Percentiles rank a stretch among this genome's conserved stretches.
phyloP scores from a whole-genome alignment of 2,113 vertebrate species.

The Synchiropus splendidus region DNA sequence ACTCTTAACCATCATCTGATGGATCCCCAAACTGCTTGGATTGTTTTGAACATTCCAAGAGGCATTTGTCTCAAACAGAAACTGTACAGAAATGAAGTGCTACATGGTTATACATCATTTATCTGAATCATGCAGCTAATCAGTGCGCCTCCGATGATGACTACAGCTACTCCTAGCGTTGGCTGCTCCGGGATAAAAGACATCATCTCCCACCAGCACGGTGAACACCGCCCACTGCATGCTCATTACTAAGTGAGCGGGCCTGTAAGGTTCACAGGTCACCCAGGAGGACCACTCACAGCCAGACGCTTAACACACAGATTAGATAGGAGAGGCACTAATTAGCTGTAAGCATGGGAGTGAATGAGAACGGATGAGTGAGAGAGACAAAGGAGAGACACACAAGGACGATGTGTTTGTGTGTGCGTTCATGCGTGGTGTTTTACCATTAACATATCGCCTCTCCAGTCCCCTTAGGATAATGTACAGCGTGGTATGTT shows the following conservation, averaged over 20 bases:
- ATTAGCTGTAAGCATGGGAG: slow-evolving; percentile 40
- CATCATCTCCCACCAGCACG: slow-evolving; percentile 39
- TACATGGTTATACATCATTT: too few relatives aligned
- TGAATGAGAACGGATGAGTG: slow-evolving; percentile 1
- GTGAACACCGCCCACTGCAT: slow-evolving; percentile 29
- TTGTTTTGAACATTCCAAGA: too few relatives aligned
- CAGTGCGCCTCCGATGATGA: too few relatives aligned
- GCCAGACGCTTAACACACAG: slow-evolving; percentile 29
- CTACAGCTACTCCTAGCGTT: too few relatives aligned
- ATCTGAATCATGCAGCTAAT: too few relatives aligned
- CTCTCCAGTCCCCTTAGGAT: slow-evolving; percentile 34
- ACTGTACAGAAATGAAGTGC: too few relatives aligned
- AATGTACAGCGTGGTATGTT: slow-evolving; percentile 51
- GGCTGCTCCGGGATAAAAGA: too few relatives aligned
- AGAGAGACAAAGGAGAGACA: slow-evolving; percentile 10
- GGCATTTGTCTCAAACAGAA: too few relatives aligned
- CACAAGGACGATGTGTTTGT: slow-evolving; percentile 18
- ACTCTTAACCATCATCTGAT: too few relatives aligned
- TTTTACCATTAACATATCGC: slow-evolving; percentile 1
- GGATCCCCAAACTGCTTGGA: too few relatives aligned
- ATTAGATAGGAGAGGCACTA: slow-evolving; percentile 37
- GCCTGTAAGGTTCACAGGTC: slow-evolving; percentile 50
- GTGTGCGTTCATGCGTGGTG: slow-evolving; percentile 11
- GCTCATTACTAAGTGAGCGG: slow-evolving; percentile 32
- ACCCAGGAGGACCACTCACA: slow-evolving; percentile 42